Conservation (phyloP, 2,797 vertebrate species). For the Xiphophorus birchmanni region DNA sequence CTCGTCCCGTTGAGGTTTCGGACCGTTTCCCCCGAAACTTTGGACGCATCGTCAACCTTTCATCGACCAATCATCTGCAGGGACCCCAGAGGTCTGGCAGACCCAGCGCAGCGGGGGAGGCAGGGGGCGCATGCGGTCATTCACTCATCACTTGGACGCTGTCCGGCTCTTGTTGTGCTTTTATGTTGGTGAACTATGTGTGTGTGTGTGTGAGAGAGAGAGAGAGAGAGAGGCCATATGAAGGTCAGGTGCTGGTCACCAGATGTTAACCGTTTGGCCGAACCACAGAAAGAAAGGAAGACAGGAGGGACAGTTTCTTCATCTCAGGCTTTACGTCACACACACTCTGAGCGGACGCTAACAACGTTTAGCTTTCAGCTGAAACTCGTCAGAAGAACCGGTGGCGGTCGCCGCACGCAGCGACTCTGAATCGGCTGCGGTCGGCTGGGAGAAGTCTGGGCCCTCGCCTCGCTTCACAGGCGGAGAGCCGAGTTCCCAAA, state of each 20-base stretch:
- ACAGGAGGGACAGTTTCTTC: conserved; percentile 63
- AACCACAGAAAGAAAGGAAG: conserved; percentile 62
- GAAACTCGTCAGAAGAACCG: conserved; percentile 28
- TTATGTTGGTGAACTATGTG: conserved; percentile 16
- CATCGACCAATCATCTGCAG: conserved; percentile 72
- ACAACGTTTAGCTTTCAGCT: conserved; percentile 49
- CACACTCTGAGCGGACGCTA: conserved; percentile 69
- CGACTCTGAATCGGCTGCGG: conserved; percentile 36
- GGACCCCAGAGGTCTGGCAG: conserved; percentile 67
- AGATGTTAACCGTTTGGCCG: conserved; percentile 83
- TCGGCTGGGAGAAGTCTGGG: conserved; percentile 57
- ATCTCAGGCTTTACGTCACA: conserved; percentile 37
- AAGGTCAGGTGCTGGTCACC: conserved; percentile 81
- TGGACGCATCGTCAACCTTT: conserved; percentile 77
- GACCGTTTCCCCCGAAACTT: conserved; percentile 72
- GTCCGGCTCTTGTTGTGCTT: conserved; percentile 51
- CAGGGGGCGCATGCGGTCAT: conserved; percentile 49
- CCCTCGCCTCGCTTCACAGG: conserved; percentile 44
- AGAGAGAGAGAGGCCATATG: conserved; percentile 33
- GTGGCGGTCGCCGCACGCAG: conserved; percentile 47
- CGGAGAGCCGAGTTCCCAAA: conserved; percentile 58
- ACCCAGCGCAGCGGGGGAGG: conserved; percentile 45
- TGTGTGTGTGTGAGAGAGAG: conserved; percentile 7
- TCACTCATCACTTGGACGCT: conserved; percentile 75
- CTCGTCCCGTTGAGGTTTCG: conserved; percentile 18